Evolutionary conservation across 1,140 invertebrate species (phyloP).

Genomic region (Eumeta japonica): DNA sequence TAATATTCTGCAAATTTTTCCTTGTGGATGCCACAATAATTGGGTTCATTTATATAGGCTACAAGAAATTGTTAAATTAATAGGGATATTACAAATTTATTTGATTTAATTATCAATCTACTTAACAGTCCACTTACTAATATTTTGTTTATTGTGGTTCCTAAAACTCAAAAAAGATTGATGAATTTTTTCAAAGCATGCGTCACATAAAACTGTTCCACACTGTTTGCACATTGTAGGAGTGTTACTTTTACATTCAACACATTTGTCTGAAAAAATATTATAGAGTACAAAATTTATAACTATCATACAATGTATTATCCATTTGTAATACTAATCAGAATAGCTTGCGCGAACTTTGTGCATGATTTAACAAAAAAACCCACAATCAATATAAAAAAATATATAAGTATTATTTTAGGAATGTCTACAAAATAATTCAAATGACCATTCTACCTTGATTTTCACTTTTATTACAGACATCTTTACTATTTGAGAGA

Average conservation of each 20-base stretch:
- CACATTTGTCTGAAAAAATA: slow-evolving; percentile 25
- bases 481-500: too few relatives aligned
- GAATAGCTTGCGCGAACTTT: slow-evolving; percentile 19
- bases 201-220: slow-evolving; percentile 29
- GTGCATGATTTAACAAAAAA: too few relatives aligned
- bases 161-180: slow-evolving; percentile 43
- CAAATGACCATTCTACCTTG: too few relatives aligned
- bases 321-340: slow-evolving; percentile 19
- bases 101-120: slow-evolving; percentile 7
- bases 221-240: slow-evolving; percentile 43
- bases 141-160: slow-evolving; percentile 31
- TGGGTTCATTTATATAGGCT: slow-evolving; percentile 19
- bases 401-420: too few relatives aligned
- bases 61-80: slow-evolving; percentile 11
- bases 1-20: slow-evolving; percentile 40
- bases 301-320: too few relatives aligned
- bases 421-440: slow-evolving; percentile 30
- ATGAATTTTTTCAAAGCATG: slow-evolving; percentile 41
- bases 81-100: slow-evolving; percentile 4
- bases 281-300: too few relatives aligned
- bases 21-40: slow-evolving; percentile 29
- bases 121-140: too few relatives aligned
- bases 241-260: slow-evolving; percentile 30
- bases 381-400: too few relatives aligned
- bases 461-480: too few relatives aligned